Percentiles rank a stretch among this genome's conserved stretches.
Evolutionary conservation across 2,113 vertebrate species (phyloP).

Genomic region (Syngnathoides biaculeatus): DNA sequence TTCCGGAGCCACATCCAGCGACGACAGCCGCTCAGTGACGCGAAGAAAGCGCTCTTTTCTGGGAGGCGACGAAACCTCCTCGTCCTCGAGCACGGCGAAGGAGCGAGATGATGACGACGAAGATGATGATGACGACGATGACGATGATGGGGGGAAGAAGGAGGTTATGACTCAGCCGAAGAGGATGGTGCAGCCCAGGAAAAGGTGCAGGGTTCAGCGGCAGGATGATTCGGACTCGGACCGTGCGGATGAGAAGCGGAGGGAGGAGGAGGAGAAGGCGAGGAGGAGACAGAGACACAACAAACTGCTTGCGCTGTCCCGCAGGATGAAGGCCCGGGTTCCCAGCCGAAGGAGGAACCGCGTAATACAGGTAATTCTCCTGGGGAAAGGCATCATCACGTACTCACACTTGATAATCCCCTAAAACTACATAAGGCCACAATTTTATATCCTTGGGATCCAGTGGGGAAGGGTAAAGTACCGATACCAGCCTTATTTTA

Average conservation of each 20-base stretch:
- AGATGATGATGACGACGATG: background rate
- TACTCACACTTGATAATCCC: too few species aligned
- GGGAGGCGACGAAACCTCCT: conserved; percentile 49
- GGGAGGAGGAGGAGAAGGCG: conserved; percentile 53
- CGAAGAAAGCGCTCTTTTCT: conserved; percentile 63
- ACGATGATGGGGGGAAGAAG: background rate
- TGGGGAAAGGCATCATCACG: background rate
- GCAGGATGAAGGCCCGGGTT: conserved; percentile 62
- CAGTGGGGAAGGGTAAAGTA: too few species aligned
- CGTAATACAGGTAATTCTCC: conserved; percentile 44
- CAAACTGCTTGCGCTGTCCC: conserved; percentile 63
- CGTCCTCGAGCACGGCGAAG: conserved; percentile 38
- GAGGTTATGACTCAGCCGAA: conserved; percentile 17
- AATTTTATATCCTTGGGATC: too few species aligned
- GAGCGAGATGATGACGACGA: conserved; percentile 4
- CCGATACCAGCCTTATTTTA: too few species aligned
- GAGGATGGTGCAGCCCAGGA: conserved; percentile 41
- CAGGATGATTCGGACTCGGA: conserved; percentile 66
- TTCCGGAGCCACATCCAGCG: conserved; percentile 54
- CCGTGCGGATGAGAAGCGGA: conserved; percentile 46
- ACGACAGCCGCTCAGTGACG: conserved; percentile 57
- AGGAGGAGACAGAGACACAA: conserved; percentile 63
- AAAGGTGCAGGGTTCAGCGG: conserved; percentile 55
- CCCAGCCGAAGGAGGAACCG: conserved; percentile 54
- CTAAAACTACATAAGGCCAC: too few species aligned